Evolutionary conservation across 2,888 invertebrate genomes (phyloP), one percentile per base, ranked within the genome.

Genomic region (Thyatira batis): DNA sequence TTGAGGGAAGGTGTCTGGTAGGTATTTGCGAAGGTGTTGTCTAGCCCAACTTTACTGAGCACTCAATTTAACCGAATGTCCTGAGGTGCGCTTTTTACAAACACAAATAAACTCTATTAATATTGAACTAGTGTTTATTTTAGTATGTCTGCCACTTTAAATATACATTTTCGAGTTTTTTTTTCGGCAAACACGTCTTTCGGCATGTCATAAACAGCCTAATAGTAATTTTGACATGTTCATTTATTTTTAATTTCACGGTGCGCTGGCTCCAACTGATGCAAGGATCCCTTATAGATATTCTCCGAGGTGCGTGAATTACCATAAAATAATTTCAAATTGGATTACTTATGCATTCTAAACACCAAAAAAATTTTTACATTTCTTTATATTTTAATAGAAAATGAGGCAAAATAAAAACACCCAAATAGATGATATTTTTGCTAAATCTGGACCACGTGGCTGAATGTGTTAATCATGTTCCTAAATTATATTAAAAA

Each of bases 181-280:
- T 23, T 6, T 4, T 30, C 30, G 11, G 30, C 10, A 2, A 27
- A 1, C 11, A 30, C 11, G 30, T 30, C 27, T 6, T 10, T 30
- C 2, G 2, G 9, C 6, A 13, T 4, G 11, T 17, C 33, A 39
- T 39, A 39, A 17, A 39, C 33, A 52, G 30, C 44, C 23, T 13
- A 43, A 11, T 43, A 30, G 17, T 21, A 4, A 30, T 10, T 8
- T 11, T 27, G 33, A 23, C 20, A 33, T 33, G 11, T 33, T 33
- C 30, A 13, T 52, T 46, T 52, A 33, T 8, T 23, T 52, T 46
- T 27, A 25, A 52, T 52, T 52, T 46, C 20, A 52, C 51, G 23
- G 45, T 45, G 33, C 13, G 33, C 33, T 13, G 33, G 3, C 3
- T 3, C n/a, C n/a, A 30, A 11, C 9, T 30, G n/a, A n/a, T n/a